Evolutionary conservation across 2,888 invertebrate genomes (phyloP).

Genomic region (Dasypolia templi): DNA sequence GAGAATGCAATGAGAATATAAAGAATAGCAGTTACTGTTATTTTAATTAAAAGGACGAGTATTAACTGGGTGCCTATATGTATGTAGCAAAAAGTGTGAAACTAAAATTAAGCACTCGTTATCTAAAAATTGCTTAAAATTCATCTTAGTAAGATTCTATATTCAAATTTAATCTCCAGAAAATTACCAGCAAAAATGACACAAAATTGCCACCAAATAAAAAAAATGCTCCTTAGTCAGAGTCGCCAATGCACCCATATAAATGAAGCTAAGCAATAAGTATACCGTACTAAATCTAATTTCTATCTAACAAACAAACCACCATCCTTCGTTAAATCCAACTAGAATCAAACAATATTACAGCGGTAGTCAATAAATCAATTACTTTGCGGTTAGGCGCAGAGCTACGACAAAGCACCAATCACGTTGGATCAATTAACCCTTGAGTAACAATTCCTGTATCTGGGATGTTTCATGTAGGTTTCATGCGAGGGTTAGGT

Average conservation of each 20-base stretch:
- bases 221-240: too few species aligned
- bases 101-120: background rate
- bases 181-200: too few species aligned
- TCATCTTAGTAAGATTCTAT: background rate
- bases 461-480: constrained; percentile 16
- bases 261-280: background rate
- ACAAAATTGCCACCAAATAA: too few species aligned
- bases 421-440: constrained; percentile 72
- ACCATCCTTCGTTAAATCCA: constrained; percentile 3
- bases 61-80: background rate
- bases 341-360: constrained; percentile 42
- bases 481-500: constrained; percentile 19
- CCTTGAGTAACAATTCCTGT: constrained; percentile 70
- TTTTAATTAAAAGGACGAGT: background rate
- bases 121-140: background rate
- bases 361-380: constrained; percentile 51
- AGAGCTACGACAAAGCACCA: constrained; percentile 58
- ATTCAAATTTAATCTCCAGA: background rate
- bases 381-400: constrained; percentile 50
- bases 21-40: background rate
- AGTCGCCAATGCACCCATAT: too few species aligned
- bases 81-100: background rate
- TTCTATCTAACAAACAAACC: constrained; percentile 8
- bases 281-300: constrained; percentile 1
- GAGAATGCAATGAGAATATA: background rate